Conservation (phyloP, 1,140 invertebrate species). For the Papilio dardanus region DNA sequence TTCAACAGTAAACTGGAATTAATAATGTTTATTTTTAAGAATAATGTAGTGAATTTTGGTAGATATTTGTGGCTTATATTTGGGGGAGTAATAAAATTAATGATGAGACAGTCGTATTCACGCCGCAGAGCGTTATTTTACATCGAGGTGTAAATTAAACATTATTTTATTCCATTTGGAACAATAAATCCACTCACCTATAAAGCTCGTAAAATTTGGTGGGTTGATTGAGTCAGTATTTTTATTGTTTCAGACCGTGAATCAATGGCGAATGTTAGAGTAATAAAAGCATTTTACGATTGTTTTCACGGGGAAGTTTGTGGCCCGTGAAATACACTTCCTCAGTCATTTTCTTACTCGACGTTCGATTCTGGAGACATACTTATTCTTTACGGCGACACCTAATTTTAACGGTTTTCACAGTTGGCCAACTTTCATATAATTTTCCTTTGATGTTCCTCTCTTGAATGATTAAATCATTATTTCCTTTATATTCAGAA, state of each 20-base stretch:
- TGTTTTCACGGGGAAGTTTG: slow-evolving; percentile 79
- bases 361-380: slow-evolving; percentile 56
- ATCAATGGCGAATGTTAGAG: slow-evolving; percentile 80
- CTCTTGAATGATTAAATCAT: slow-evolving; percentile 31
- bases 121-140: slow-evolving; percentile 45
- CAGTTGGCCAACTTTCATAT: slow-evolving; percentile 36
- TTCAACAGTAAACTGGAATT: too few species aligned
- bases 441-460: slow-evolving; percentile 36
- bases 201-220: slow-evolving; percentile 72
- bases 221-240: slow-evolving; percentile 80
- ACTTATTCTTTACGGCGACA: slow-evolving; percentile 57
- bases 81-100: not conserved
- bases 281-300: slow-evolving; percentile 79
- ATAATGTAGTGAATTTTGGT: too few species aligned
- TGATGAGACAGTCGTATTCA: not conserved
- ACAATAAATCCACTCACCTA: slow-evolving; percentile 78
- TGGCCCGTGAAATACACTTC: slow-evolving; percentile 76
- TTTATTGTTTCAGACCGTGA: slow-evolving; percentile 78
- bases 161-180: slow-evolving; percentile 67
- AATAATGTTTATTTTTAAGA: not conserved
- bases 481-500: slow-evolving; percentile 24
- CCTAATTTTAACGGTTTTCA: slow-evolving; percentile 56
- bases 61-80: too few species aligned
- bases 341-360: slow-evolving; percentile 69
- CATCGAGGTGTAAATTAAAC: slow-evolving; percentile 68